phyloP scores from a whole-genome alignment of 1,140 invertebrate genomes.

The Psix sp. region DNA sequence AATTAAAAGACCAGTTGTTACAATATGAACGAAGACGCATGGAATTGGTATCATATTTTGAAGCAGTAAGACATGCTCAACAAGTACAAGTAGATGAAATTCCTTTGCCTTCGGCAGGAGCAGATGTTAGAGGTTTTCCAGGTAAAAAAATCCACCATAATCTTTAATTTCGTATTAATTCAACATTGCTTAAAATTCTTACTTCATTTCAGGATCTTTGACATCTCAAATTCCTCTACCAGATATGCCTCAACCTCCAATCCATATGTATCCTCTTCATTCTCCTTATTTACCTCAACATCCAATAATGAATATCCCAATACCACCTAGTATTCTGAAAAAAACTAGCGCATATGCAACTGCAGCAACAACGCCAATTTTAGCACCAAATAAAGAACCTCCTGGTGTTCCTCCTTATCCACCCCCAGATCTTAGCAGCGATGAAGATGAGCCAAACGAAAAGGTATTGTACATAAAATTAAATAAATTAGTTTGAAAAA shows the following conservation, averaged over 20 bases:
- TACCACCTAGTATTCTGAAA: conserved; percentile 84
- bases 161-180: conserved; percentile 17
- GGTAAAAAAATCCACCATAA: conserved; percentile 66
- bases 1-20: conserved; percentile 91
- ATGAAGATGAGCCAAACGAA: conserved; percentile 79
- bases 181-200: conserved; percentile 50
- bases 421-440: conserved; percentile 83
- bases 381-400: conserved; percentile 79
- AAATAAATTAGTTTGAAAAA: conserved; percentile 4
- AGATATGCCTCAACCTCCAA: conserved; percentile 80
- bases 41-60: conserved; percentile 93
- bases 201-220: conserved; percentile 78
- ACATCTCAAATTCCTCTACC: conserved; percentile 89
- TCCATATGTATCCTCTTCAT: conserved; percentile 75
- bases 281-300: conserved; percentile 72
- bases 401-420: conserved; percentile 93
- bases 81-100: conserved; percentile 98
- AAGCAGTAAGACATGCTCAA: conserved; percentile 96
- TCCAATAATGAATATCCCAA: conserved; percentile 74
- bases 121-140: conserved; percentile 74
- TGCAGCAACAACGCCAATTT: conserved; percentile 67
- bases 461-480: conserved; percentile 61
- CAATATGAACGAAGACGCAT: conserved; percentile 94
- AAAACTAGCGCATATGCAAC: conserved; percentile 82
- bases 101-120: conserved; percentile 85